Base-by-base conservation (phyloP, 1,140 invertebrate genomes). In the Ladona fulva region DNA sequence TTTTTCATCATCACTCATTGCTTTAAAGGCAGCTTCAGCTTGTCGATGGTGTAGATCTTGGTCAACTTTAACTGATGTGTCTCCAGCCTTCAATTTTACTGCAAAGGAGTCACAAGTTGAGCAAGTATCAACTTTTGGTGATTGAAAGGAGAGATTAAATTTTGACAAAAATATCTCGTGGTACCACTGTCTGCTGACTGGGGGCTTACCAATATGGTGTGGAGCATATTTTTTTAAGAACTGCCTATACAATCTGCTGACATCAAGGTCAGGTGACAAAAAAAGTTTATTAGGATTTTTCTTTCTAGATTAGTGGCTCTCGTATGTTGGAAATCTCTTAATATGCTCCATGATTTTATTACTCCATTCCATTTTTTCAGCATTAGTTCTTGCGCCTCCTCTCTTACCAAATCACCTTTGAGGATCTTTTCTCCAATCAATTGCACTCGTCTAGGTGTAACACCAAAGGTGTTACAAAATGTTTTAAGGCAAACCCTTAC, bases 401-500 rank as follows among this genome's bases (percentile, higher is more conserved):
- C 24, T 24, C 24, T 75, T 75, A 25, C 24, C n/a, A 74, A 24
- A 24, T 74, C 24, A 74, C 25, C 24, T 75, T 75, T 75, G 29
- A 75, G 74, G n/a, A 75, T 25, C 24, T 75, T 75, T 75, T 24
- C 74, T 75, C 24, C 74, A 75, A 24, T 25, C 24, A 75, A 25
- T 24, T 75, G 74, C 24, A 75, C 74, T 75, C 74, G 74, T 75
- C 74, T 10, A 25, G 74, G 10, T 24, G 74, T 24, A 25, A 75
- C 74, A 75, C 24, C 74, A 24, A 75, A 75, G 29, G 24, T 75
- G 74, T 75, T 75, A 75, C 10, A 75, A 25, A 75, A 75, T 8
- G 10, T 75, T 29, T 75, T 25, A 75, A 75, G 74, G 74, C 74
- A 75, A 74, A 74, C 24, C 74, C 74, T 74, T 74, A n/a, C n/a